Base-by-base conservation (phyloP, 2,888 invertebrate genomes). In the Antheraea yamamai region DNA sequence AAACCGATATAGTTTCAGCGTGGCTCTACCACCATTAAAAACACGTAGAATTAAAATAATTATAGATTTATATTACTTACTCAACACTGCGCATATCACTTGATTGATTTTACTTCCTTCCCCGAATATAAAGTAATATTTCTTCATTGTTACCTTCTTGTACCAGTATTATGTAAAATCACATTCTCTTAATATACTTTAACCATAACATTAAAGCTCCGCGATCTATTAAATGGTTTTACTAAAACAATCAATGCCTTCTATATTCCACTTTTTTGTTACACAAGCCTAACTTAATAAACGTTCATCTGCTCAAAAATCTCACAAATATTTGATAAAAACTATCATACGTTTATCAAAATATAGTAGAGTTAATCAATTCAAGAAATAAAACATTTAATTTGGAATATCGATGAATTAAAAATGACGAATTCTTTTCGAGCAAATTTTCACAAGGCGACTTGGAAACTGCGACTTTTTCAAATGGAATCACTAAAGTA, bases 31-130 rank as follows among this genome's bases (percentile, higher is more conserved):
- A 30, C 30, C 2, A 1, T 30, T 39, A 6, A 7, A 2, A 39
- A 4, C 7, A 39, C 6, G 35, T 20, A 7, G 20, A 55, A 55
- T 55, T 4, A 6, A 55, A 55, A 55, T 20, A 18, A 55, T 55
- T 55, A 18, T 7, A 55, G 20, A 20, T 20, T 7, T 73, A 73
- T 10, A 35, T 74, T 80, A 89, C 91, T 90, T 81, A 93, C 92
- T 89, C 61, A 93, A 83, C 71, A 93, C 76, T 2, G 92, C 92
- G 80, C 91, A 92, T 84, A 93, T 83, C 77, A 92, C 82, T 81
- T 94, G 94, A 77, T 92, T 92, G 2, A 92, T 79, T 73, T 87
- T 86, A 75, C 89, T 92, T 0, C 92, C 91, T 77, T 92, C 89
- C 0, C 79, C 75, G 66, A 91, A 92, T 30, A 90, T 74, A 4